Conservation (phyloP, 2,888 invertebrate genomes). For the Lithophane leautieri region DNA sequence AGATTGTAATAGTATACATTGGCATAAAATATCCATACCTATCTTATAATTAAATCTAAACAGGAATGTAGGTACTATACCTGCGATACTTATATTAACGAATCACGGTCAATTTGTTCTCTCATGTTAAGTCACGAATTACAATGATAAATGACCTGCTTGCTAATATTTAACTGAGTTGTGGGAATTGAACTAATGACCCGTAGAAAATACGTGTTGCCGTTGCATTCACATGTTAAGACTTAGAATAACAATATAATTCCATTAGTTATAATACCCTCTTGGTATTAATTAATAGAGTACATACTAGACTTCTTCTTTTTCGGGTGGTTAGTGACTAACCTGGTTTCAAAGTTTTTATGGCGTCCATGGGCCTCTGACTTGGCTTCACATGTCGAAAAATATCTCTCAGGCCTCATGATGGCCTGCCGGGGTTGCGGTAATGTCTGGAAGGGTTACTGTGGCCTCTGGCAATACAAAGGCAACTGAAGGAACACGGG, state of each 20-base stretch:
- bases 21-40: conserved; percentile 18
- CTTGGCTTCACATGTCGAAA: too few relatives aligned
- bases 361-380: too few relatives aligned
- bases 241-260: background rate
- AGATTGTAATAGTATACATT: conserved; percentile 8
- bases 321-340: too few relatives aligned
- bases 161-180: background rate
- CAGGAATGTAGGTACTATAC: background rate
- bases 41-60: conserved; percentile 37
- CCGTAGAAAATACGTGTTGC: background rate
- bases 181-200: background rate
- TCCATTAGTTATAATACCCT: too few relatives aligned
- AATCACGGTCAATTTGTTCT: conserved; percentile 19
- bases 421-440: too few relatives aligned
- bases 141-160: conserved; percentile 20
- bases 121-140: conserved; percentile 7
- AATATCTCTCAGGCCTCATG: too few relatives aligned
- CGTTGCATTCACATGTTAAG: background rate
- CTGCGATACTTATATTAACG: conserved; percentile 8
- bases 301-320: too few relatives aligned
- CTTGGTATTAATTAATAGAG: too few relatives aligned
- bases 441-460: too few relatives aligned
- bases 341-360: too few relatives aligned
- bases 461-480: too few relatives aligned
- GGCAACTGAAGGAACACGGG: too few relatives aligned